Evolutionary conservation across 2,113 vertebrate species (phyloP), one percentile per base, ranked within the genome.

Genomic region (Eleginops maclovinus): DNA sequence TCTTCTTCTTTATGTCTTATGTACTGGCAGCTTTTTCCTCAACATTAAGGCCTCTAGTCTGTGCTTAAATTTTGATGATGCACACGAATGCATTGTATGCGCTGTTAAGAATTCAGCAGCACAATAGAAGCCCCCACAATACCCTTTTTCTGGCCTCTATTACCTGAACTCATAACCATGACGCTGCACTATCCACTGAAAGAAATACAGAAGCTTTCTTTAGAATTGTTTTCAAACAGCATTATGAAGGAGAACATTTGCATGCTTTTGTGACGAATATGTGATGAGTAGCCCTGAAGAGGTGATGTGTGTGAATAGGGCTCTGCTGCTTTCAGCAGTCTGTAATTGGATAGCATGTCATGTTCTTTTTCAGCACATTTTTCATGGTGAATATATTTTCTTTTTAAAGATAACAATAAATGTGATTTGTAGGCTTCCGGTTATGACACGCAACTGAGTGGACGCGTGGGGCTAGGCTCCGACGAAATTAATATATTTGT

Each of bases 211-310:
- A 73, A 53, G 15, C 28, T 12, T 2, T 41, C 19, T 53, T 53
- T 8, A 15, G 43, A 14, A 26, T 28, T 55, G n/a, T 71, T 70
- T 78, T 49, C 15, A 69, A 31, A 21, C 24, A 54, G 21, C 14
- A 11, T 46, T 24, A 46, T 24, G 19, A 67, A 53, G 66, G 55
- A 50, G 13, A 50, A 56, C 17, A 26, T 49, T 50, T 50, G 28
- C 11, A 41, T 58, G 26, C 15, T 66, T 56, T 50, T 59, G 3
- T 14, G n/a, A 15, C 41, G 12, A 31, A 7, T 31, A 31, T 31
- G 31, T 31, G 9, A 59, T 19, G 15, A 54, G 22, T 17, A n/a
- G 10, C 55, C 21, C n/a, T 12, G n/a, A 55, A 12, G 40, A 28
- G 22, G 5, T 22, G 47, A 26, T 12, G 6, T 46, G 58, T 19